Base-by-base conservation (phyloP, 1,140 invertebrate genomes). In the Drosophila orosa region DNA sequence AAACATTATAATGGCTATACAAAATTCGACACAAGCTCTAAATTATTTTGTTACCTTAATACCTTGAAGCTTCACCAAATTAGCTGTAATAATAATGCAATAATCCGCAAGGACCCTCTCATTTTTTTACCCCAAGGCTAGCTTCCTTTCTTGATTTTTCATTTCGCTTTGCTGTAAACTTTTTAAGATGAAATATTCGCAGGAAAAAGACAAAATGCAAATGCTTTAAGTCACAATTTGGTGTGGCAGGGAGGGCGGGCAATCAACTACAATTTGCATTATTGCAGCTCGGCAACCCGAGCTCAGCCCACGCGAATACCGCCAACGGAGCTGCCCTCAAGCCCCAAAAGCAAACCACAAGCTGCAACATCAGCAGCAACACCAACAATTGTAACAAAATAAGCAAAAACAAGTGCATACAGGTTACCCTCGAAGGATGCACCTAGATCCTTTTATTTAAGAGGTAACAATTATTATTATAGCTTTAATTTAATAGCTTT, bases 191-290 rank as follows among this genome's bases (percentile, higher is more conserved):
- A 52, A 69, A 47, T 39, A 45, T 45, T 67, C 17, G 52, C 42
- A n/a, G 24, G 24, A 39, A 45, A 58, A 50, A 58, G 56, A 74
- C 63, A 86, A 87, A 68, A 85, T 85, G 69, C 60, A 63, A 76
- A 78, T 68, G 74, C 59, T 63, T 81, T 87, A 78, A 75, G 79
- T 85, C 67, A 82, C 57, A 85, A 87, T 78, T 85, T 82, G 56
- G 57, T 37, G 58, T 44, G 40, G 42, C 73, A 31, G 47, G 52
- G 39, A 42, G 37, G 48, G 37, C 52, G 50, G 57, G 82, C 74
- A 85, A 85, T 85, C 80, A 85, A 87, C 83, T 63, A 82, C 83
- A 87, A 87, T 86, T 86, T 86, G 67, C 75, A 87, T 87, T 83
- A 86, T 79, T 87, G 83, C 79, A 86, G 78, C 83, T 73, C 19